Percentiles rank a stretch among this genome's conserved stretches.
These are phyloP conservation scores for Anhinga rufa DNA, from an alignment of 2,113 vertebrate genomes.

Conservation along the genomic window DNA sequence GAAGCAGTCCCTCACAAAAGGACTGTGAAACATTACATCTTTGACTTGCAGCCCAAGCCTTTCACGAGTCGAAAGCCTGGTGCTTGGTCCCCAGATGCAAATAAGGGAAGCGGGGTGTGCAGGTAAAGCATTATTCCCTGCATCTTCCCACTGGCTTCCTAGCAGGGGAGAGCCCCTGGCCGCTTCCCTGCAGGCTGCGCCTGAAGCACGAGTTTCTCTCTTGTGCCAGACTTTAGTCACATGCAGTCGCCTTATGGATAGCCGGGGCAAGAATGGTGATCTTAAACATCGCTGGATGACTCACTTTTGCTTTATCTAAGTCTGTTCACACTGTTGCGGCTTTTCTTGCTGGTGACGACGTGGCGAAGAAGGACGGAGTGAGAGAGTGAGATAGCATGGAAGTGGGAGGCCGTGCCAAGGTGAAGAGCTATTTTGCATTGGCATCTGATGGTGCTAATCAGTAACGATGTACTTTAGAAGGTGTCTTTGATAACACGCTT, in stretches of 20 bases:
- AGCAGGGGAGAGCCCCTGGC: neutral
- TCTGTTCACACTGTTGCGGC: conserved; percentile 50
- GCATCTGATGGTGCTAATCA: conserved; percentile 26
- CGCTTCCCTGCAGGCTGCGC: neutral
- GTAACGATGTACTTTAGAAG: neutral
- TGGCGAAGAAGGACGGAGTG: neutral
- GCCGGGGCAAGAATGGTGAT: neutral
- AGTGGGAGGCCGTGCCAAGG: neutral
- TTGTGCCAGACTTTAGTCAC: neutral
- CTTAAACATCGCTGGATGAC: conserved; percentile 19
- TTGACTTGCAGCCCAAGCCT: neutral
- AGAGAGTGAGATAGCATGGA: conserved; percentile 16
- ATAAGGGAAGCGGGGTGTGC: neutral
- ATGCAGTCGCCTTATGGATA: neutral
- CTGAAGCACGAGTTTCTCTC: neutral
- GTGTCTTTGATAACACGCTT: conserved; percentile 36
- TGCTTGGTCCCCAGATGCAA: neutral
- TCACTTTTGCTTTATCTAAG: conserved; percentile 18
- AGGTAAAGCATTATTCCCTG: neutral
- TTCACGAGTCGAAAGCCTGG: neutral
- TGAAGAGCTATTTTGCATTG: neutral
- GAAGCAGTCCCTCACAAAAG: neutral
- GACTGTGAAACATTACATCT: neutral
- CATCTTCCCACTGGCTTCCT: neutral
- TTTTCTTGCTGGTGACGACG: conserved; percentile 53